Percentiles rank a stretch among this genome's conserved stretches.
phyloP scores from a whole-genome alignment of 2,797 vertebrate species.

The Sciurus vulgaris region DNA sequence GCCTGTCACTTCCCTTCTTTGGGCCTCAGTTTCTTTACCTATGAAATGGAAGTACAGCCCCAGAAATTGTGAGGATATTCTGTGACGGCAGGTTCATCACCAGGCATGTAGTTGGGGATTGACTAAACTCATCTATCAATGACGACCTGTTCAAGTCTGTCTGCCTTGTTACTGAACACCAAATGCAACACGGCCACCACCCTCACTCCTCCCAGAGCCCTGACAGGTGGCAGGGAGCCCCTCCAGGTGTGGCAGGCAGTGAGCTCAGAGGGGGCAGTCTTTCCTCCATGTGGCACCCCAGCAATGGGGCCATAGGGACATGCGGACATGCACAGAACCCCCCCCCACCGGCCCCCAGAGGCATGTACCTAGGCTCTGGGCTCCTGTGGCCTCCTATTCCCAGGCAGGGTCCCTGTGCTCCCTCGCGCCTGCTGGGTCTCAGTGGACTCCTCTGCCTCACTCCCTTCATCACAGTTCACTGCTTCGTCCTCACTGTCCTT shows the following conservation, averaged over 20 bases:
- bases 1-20: neutral
- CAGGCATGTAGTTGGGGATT: no score
- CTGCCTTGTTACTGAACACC: neutral
- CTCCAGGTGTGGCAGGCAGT: no score
- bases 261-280: neutral
- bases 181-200: no score
- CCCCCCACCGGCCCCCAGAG: accelerated
- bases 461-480: conserved; percentile 69
- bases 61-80: accelerated
- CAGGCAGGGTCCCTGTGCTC: conserved; percentile 49
- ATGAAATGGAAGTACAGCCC: neutral
- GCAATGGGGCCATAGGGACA: accelerated
- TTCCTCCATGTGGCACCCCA: accelerated
- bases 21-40: neutral
- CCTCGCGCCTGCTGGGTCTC: accelerated
- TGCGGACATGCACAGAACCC: accelerated
- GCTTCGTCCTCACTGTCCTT: conserved; percentile 77
- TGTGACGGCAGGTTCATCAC: accelerated
- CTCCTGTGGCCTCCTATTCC: conserved; percentile 77
- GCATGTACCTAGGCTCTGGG: conserved; percentile 75
- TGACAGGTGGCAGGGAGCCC: neutral
- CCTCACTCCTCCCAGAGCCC: neutral
- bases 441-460: conserved; percentile 73
- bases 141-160: no score
- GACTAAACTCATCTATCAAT: no score